phyloP scores from a whole-genome alignment of 1,140 invertebrate species.

The Cyclargus thomasi region DNA sequence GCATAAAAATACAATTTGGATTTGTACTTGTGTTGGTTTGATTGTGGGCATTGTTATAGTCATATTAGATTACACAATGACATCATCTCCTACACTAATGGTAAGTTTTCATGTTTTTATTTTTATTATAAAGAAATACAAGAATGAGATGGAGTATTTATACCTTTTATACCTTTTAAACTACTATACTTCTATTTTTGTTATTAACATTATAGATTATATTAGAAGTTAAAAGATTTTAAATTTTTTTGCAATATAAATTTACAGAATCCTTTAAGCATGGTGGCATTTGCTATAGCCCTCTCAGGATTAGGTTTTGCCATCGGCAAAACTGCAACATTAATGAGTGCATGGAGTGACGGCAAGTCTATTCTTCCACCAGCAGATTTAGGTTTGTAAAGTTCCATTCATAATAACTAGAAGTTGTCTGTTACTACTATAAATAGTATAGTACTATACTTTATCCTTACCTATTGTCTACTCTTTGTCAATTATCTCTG shows the following conservation, averaged over 20 bases:
- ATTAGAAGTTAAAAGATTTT: too few relatives aligned
- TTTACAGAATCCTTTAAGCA: slow-evolving; percentile 62
- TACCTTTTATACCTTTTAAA: too few relatives aligned
- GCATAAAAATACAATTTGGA: slow-evolving; percentile 84
- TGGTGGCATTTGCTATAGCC: slow-evolving; percentile 64
- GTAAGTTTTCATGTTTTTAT: slow-evolving; percentile 67
- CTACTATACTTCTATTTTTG: too few relatives aligned
- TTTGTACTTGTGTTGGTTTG: slow-evolving; percentile 84
- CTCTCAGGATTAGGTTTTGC: slow-evolving; percentile 56
- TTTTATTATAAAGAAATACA: background rate
- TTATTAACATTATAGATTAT: too few relatives aligned
- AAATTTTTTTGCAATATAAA: background rate
- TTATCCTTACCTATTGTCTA: too few relatives aligned
- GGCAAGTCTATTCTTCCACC: slow-evolving; percentile 59
- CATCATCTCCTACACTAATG: slow-evolving; percentile 79
- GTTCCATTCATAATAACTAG: slow-evolving; percentile 11
- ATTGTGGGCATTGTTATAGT: slow-evolving; percentile 83
- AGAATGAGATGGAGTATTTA: too few relatives aligned
- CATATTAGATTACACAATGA: slow-evolving; percentile 81
- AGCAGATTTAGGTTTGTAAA: slow-evolving; percentile 48
- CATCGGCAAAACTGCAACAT: slow-evolving; percentile 53
- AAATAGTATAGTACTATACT: too few relatives aligned
- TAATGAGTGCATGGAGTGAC: slow-evolving; percentile 50
- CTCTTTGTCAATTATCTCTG: too few relatives aligned
- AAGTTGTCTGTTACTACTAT: background rate